Evolutionary conservation across 2,797 vertebrate species (phyloP), one percentile per base, ranked within the genome.

Genomic region (Tragelaphus eurycerus): DNA sequence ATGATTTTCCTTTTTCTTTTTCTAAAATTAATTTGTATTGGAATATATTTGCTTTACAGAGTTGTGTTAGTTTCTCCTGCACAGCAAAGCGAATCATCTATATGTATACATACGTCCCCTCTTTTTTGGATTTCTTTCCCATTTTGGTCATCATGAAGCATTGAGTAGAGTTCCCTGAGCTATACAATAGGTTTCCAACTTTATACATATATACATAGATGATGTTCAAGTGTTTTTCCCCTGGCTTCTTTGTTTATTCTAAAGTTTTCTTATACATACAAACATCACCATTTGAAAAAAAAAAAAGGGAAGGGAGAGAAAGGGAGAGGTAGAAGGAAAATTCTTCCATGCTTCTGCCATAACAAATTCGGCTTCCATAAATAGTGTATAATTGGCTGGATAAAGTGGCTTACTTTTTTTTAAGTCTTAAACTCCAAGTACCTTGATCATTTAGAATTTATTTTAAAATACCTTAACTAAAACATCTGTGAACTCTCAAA

Each of bases 181-280:
- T 11, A 23, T 71, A 71, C 67, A 3, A 34, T 23, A 23, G 19
- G 67, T 23, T 38, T 23, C 34, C 67, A 71, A 71, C 34, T 71
- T 71, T 13, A 23, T 38, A 71, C 67, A 71, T 71, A 38, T 43
- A 43, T 43, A 43, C 43, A 43, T 43, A 67, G 74, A 84, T 11
- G 48, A 86, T 96, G 89, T 95, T 91, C 76, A 38, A 96, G 43
- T 79, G 25, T 15, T 52, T 92, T 88, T 83, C 87, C n/a, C 74
- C 60, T 86, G n/a, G 79, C 57, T 95, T 96, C 46, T 96, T 96
- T 97, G 90, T 96, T 97, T 97, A 96, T 86, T 86, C 31, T 93
- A 81, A 67, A 91, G 64, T 94, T 97, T 97, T 88, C 79, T 97
- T 81, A 96, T 81, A 91, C 46, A 78, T 84, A 82, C 6, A 52